Evolutionary conservation across 2,797 vertebrate genomes (phyloP).

Genomic region (Amniataba percoides): DNA sequence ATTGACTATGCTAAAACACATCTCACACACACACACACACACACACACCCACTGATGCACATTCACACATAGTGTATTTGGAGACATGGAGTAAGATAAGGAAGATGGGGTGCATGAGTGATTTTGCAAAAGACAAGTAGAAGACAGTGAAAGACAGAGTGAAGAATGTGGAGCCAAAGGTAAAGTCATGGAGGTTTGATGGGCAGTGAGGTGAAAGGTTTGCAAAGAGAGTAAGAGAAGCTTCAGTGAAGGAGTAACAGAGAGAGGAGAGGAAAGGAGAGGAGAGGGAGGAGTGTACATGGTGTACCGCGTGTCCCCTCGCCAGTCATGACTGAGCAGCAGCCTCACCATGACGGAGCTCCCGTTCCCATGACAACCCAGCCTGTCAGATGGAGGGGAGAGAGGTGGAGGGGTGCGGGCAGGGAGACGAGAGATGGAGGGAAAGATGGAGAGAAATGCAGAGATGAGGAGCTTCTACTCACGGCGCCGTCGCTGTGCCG

Average conservation of each 20-base stretch:
- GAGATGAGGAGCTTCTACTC: slow-evolving; percentile 54
- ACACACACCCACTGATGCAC: neutral
- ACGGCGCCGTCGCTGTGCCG: slow-evolving; percentile 71
- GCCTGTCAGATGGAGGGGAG: slow-evolving; percentile 73
- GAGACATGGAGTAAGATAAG: neutral
- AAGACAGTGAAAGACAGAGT: neutral
- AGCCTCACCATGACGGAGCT: slow-evolving; percentile 82
- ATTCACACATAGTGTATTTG: neutral
- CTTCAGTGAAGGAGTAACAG: slow-evolving; percentile 15
- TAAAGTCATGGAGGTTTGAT: neutral
- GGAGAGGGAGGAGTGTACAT: slow-evolving; percentile 69
- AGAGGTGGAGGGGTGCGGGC: slow-evolving; percentile 53
- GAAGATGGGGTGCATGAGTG: neutral
- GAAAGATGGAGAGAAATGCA: slow-evolving; percentile 26
- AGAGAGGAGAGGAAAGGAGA: slow-evolving; percentile 15
- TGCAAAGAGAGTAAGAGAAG: slow-evolving; percentile 25
- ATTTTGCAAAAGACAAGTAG: neutral
- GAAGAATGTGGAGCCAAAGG: neutral
- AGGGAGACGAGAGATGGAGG: slow-evolving; percentile 38
- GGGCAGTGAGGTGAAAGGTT: slow-evolving; percentile 32
- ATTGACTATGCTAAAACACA: slow-evolving; percentile 34
- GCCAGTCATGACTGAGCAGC: slow-evolving; percentile 82
- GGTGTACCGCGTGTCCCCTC: slow-evolving; percentile 74
- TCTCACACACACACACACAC: slow-evolving; percentile 13
- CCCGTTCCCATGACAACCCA: slow-evolving; percentile 85